Base-by-base conservation (phyloP, 30 jellyfish, hydroid and myxozoan genomes). In the Rhopilema esculentum region DNA sequence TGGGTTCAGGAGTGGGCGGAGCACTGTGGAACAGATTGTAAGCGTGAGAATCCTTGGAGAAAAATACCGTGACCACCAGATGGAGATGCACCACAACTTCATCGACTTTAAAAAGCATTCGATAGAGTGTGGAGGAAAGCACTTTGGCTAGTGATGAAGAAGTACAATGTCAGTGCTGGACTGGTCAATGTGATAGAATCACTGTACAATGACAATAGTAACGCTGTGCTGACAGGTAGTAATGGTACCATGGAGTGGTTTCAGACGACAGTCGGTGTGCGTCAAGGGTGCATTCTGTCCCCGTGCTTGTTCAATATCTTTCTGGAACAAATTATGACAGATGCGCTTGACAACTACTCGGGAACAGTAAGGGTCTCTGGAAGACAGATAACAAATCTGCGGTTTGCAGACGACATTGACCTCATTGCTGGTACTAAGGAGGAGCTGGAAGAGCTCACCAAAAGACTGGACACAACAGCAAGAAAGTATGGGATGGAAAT, bases 1-100 rank as follows among this genome's bases (percentile, higher is more conserved):
- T 9, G 92, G 92, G 57, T 72, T 68, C 92, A 80, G 90, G 31
- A 62, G 40, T 62, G 90, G 90, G 48, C 83, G 90, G 86, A 80
- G 86, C 90, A 80, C 90, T 80, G 84, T 40, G 32, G 90, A 80
- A 21, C 86, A 61, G 70, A 80, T 80, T 16, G 68, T 23, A 19
- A 80, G 28, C 70, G 84, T 80, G 26, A 80, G 90, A 80, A 80
- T 80, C 69, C 84, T 62, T 22, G 69, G 70, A 80, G 84, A 80
- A 32, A 40, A 80, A 65, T 80, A 62, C 86, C 80, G 88, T 20
- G 32, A 77, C 79, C 88, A 77, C 88, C 92, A 83, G 64, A 30
- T 51, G 79, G 90, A 83, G 25, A 17, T 74, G 1, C 90, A 83
- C 63, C 89, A 69, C 79, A 22, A 51, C 90, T 83, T 83, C 68